Percentiles rank a stretch among this genome's conserved stretches.
Conservation (phyloP, 1,140 invertebrate species). For the Spodoptera frugiperda region DNA sequence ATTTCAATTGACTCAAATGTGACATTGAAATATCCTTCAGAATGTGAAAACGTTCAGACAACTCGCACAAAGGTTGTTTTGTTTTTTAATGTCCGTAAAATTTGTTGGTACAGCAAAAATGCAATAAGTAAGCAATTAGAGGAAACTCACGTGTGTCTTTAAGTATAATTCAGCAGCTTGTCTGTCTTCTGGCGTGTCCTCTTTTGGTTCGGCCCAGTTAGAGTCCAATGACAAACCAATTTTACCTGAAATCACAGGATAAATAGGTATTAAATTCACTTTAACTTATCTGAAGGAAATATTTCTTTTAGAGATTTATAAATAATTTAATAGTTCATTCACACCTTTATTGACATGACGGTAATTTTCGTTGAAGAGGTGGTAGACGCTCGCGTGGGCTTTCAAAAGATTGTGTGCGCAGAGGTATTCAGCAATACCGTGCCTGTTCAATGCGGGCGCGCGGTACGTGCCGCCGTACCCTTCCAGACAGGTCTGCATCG, state of each 20-base stretch:
- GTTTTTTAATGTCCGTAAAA: neutral
- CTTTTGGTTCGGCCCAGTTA: constrained; percentile 88
- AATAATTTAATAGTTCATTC: constrained; percentile 22
- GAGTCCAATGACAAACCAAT: constrained; percentile 88
- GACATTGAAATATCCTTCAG: constrained; percentile 4
- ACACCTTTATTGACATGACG: constrained; percentile 86
- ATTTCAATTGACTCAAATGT: neutral
- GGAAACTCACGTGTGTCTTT: constrained; percentile 85
- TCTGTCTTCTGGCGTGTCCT: constrained; percentile 82
- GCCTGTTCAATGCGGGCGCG: constrained; percentile 87
- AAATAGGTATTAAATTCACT: neutral
- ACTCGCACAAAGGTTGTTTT: neutral
- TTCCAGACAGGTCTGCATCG: constrained; percentile 88
- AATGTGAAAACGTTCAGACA: neutral
- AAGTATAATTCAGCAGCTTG: constrained; percentile 87
- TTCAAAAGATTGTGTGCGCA: constrained; percentile 88
- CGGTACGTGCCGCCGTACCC: constrained; percentile 88
- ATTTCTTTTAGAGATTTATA: neutral
- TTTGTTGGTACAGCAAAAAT: neutral
- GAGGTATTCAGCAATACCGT: constrained; percentile 87
- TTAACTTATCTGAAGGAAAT: neutral
- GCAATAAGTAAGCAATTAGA: neutral
- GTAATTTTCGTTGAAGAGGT: constrained; percentile 89
- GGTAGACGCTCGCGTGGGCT: constrained; percentile 89
- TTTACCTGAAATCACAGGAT: constrained; percentile 80